Evolutionary conservation across 1,140 invertebrate genomes (phyloP).

Genomic region (Lordiphosa stackelbergi): DNA sequence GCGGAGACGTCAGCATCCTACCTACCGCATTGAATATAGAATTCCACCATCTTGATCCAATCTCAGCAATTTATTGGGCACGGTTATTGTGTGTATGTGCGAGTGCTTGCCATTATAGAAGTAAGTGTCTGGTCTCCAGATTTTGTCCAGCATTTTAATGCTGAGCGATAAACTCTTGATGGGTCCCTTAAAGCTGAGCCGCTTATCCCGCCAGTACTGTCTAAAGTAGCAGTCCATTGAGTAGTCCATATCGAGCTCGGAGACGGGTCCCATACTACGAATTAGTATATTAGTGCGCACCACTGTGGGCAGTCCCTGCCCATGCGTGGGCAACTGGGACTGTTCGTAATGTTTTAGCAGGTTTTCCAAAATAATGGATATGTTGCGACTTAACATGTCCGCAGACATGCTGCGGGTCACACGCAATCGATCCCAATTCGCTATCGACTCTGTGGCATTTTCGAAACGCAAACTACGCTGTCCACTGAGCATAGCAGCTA

Average conservation of each 20-base stretch:
- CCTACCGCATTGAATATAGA: conserved; percentile 94
- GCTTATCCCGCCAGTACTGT: conserved; percentile 90
- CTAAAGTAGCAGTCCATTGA: conserved; percentile 98
- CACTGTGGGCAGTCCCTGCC: conserved; percentile 89
- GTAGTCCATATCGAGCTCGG: conserved; percentile 97
- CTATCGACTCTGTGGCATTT: conserved; percentile 6
- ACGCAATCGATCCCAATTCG: not conserved
- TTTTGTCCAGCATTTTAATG: conserved; percentile 93
- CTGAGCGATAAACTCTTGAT: conserved; percentile 89
- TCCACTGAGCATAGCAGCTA: not conserved
- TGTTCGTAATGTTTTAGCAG: conserved; percentile 94
- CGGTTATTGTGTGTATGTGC: conserved; percentile 96
- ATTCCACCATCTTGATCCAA: conserved; percentile 94
- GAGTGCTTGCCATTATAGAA: conserved; percentile 95
- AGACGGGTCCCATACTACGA: conserved; percentile 95
- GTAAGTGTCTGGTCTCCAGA: conserved; percentile 97
- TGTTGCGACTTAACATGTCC: conserved; percentile 87
- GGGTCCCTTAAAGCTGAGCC: conserved; percentile 89
- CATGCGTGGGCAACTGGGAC: conserved; percentile 90
- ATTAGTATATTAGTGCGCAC: conserved; percentile 95
- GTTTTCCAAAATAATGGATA: conserved; percentile 89
- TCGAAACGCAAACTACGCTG: conserved; percentile 10
- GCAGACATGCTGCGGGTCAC: conserved; percentile 79
- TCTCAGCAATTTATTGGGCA: conserved; percentile 94
- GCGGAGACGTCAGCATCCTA: not conserved